A percentile compares a stretch with the other conserved stretches of the same genome.
phyloP scores from a whole-genome alignment of 2,888 invertebrate genomes.

The Adineta ricciae region DNA sequence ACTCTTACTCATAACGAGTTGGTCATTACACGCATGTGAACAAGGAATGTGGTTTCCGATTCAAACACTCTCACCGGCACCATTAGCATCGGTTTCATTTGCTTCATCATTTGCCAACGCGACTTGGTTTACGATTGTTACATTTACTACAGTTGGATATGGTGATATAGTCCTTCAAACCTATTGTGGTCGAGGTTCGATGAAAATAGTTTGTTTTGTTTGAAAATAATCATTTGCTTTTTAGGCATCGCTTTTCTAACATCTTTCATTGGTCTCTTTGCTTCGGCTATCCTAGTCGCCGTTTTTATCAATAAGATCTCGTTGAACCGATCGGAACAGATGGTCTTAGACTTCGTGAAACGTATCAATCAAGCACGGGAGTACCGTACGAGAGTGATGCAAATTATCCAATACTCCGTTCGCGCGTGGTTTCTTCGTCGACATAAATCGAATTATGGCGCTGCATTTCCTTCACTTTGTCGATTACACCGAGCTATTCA shows the following conservation, averaged over 20 bases:
- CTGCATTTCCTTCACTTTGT: too few relatives aligned
- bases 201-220: neutral
- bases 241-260: neutral
- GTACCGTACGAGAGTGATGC: neutral
- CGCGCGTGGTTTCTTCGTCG: neutral
- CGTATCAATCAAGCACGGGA: neutral
- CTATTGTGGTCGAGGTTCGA: neutral
- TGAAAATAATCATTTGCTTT: neutral
- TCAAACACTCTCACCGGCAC: too few relatives aligned
- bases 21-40: neutral
- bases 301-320: neutral
- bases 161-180: neutral
- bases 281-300: neutral
- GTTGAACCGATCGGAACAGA: neutral
- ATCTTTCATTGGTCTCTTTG: neutral
- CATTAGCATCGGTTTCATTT: neutral
- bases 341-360: neutral
- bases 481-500: neutral
- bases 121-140: neutral
- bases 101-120: neutral
- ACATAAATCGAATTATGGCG: neutral
- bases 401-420: neutral
- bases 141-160: neutral
- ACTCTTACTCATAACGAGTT: neutral
- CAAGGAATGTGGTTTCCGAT: neutral